Evolutionary conservation across 1,140 invertebrate genomes (phyloP).

Genomic region (Cyphomyrmex costatus): DNA sequence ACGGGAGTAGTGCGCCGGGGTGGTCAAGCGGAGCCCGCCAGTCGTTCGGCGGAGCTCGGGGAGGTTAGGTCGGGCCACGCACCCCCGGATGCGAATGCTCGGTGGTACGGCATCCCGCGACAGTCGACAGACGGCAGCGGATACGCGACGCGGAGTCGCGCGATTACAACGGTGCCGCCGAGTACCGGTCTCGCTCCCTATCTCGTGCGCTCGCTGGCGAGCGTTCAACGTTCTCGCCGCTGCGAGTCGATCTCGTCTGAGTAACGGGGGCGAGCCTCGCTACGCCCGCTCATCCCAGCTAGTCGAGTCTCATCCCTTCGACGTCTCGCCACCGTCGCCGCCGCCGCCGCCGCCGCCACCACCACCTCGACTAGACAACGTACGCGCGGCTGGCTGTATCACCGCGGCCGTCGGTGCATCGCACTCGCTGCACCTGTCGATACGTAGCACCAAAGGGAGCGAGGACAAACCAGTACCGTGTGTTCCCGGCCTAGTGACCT

Average conservation of each 20-base stretch:
- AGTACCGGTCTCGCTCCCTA: background rate
- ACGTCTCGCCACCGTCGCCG: background rate
- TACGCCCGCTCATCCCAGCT: constrained; percentile 20
- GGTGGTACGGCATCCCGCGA: constrained; percentile 15
- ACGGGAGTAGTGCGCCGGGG: constrained; percentile 42
- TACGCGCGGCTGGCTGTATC: background rate
- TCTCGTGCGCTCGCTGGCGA: constrained; percentile 17
- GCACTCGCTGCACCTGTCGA: constrained; percentile 9
- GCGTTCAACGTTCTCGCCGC: constrained; percentile 4
- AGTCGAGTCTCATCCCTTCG: background rate
- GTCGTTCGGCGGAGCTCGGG: constrained; percentile 79
- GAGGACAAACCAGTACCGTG: constrained; percentile 48
- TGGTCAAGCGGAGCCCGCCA: constrained; percentile 72
- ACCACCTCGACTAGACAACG: background rate
- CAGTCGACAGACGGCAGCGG: constrained; percentile 33
- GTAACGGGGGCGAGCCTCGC: constrained; percentile 51
- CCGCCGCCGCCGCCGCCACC: background rate
- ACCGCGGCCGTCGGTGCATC: constrained; percentile 1
- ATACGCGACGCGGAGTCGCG: constrained; percentile 24
- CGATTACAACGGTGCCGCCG: background rate
- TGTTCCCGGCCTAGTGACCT: constrained; percentile 81
- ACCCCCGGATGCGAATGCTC: constrained; percentile 53
- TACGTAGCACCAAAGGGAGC: constrained; percentile 14
- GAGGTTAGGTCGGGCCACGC: constrained; percentile 68
- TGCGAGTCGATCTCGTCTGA: background rate